These are phyloP conservation scores for Ovis aries DNA, from an alignment of 2,113 vertebrate genomes.

Conservation along the genomic window DNA sequence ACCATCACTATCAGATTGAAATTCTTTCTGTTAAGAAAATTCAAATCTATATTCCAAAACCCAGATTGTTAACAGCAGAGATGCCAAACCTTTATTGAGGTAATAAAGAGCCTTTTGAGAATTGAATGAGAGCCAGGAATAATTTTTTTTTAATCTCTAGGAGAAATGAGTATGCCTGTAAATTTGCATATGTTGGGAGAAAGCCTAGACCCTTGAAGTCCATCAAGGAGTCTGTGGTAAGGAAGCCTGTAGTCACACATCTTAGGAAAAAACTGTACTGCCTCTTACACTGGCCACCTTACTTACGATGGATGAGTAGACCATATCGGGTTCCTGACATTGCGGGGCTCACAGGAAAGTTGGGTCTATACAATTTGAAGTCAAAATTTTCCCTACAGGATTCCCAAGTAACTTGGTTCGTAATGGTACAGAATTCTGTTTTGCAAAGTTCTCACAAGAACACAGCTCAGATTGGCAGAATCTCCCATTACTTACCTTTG, in stretches of 20 bases:
- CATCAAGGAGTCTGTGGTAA: not conserved
- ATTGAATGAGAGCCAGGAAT: not conserved
- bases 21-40: not conserved
- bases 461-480: not conserved
- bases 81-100: not conserved
- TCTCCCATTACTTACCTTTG: not conserved
- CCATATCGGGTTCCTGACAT: not conserved
- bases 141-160: not conserved
- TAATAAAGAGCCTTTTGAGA: not conserved
- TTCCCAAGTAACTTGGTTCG: not conserved
- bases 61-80: not conserved
- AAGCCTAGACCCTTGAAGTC: not conserved
- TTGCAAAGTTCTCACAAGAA: not conserved
- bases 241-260: not conserved
- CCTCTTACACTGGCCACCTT: too few species aligned
- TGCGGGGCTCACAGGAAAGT: not conserved
- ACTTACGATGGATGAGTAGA: not conserved
- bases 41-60: not conserved
- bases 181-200: not conserved
- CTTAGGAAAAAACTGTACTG: not conserved
- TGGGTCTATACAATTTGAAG: not conserved
- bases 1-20: not conserved
- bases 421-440: not conserved
- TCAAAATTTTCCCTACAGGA: not conserved
- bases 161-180: not conserved